Conservation (phyloP, 1,140 invertebrate genomes). For the Zaprionus vittiger region DNA sequence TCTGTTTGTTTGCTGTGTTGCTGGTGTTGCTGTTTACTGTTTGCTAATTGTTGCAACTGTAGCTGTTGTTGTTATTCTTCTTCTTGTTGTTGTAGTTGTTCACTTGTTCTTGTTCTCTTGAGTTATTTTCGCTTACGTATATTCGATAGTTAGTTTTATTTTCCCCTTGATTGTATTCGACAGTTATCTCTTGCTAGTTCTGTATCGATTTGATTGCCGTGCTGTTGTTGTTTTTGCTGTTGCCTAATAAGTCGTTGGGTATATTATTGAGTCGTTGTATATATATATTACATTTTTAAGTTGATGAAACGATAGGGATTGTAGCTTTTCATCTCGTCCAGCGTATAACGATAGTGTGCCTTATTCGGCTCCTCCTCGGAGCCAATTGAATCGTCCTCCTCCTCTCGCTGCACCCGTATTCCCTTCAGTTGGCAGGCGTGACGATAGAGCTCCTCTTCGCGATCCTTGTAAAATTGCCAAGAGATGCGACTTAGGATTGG, state of each 20-base stretch:
- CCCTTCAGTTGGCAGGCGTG: slow-evolving; percentile 68
- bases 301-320: slow-evolving; percentile 71
- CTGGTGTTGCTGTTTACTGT: neutral
- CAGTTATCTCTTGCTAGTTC: neutral
- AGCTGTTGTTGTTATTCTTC: neutral
- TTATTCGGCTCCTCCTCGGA: slow-evolving; percentile 58
- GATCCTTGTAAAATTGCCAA: slow-evolving; percentile 67
- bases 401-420: slow-evolving; percentile 47
- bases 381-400: slow-evolving; percentile 53
- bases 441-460: slow-evolving; percentile 72
- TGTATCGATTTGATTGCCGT: neutral
- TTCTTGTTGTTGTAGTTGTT: neutral
- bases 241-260: slow-evolving; percentile 17
- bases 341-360: slow-evolving; percentile 62
- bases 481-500: slow-evolving; percentile 28
- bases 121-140: neutral
- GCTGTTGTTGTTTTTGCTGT: slow-evolving; percentile 11
- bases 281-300: slow-evolving; percentile 44
- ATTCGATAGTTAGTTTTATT: neutral
- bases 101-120: neutral
- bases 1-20: neutral
- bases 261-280: neutral
- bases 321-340: slow-evolving; percentile 74
- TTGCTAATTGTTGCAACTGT: neutral
- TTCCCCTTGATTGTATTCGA: neutral